Percentiles rank a stretch among this genome's conserved stretches.
phyloP scores from a whole-genome alignment of 2,113 vertebrate species.

The Amphiprion ocellaris region DNA sequence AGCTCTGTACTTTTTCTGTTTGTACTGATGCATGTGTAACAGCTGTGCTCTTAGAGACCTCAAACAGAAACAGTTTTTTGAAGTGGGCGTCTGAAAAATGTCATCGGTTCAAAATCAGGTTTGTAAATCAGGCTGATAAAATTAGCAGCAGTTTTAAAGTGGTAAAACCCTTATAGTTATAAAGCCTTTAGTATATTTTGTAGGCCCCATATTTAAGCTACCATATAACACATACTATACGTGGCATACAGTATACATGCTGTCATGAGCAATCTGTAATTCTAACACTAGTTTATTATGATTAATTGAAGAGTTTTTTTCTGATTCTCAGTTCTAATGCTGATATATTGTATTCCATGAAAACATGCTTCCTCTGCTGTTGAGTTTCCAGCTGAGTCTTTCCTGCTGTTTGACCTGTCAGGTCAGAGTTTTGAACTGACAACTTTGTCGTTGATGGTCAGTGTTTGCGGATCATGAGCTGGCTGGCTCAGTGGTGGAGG shows the following conservation, averaged over 20 bases:
- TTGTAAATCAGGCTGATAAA: background rate
- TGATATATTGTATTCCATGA: constrained; percentile 3
- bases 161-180: too few relatives aligned
- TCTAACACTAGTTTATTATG: background rate
- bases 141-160: background rate
- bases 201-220: background rate
- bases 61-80: background rate
- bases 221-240: too few relatives aligned
- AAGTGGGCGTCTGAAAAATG: background rate
- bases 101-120: background rate
- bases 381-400: constrained; percentile 5
- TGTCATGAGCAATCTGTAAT: background rate
- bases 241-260: background rate
- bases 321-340: background rate
- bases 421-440: constrained; percentile 29
- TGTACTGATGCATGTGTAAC: background rate
- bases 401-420: constrained; percentile 40
- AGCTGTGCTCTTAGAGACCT: background rate
- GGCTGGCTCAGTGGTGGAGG: background rate
- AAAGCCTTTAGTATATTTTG: background rate
- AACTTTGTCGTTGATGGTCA: background rate
- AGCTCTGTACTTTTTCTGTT: background rate
- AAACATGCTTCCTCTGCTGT: constrained; percentile 16
- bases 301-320: background rate
- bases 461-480: background rate